phyloP scores from a whole-genome alignment of 2,888 invertebrate genomes.

The Stenurella melanura region DNA sequence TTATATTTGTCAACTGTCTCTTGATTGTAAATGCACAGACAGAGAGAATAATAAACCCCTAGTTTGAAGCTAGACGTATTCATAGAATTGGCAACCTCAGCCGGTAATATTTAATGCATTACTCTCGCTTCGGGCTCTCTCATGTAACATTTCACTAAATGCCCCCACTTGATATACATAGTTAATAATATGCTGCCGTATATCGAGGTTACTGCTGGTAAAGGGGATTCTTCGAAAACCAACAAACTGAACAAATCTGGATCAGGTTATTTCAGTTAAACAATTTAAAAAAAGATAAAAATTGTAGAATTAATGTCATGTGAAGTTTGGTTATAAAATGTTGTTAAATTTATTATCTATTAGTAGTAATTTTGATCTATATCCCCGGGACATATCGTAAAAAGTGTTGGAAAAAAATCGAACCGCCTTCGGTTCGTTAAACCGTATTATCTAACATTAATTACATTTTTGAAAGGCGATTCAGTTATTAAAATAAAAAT shows the following conservation, averaged over 20 bases:
- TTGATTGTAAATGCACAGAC: constrained; percentile 31
- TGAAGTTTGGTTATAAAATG: no score
- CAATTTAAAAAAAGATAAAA: neutral
- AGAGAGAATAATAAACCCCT: constrained; percentile 24
- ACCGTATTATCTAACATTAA: no score
- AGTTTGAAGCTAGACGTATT: constrained; percentile 31
- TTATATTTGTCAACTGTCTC: constrained; percentile 28
- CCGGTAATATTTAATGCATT: constrained; percentile 32
- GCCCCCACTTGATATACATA: constrained; percentile 28
- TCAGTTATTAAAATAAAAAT: no score
- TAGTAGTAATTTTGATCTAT: no score
- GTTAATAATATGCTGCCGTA: constrained; percentile 22
- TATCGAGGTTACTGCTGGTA: neutral
- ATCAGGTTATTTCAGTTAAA: neutral
- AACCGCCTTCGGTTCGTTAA: no score
- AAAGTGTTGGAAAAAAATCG: no score
- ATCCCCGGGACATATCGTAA: no score
- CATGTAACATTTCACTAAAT: constrained; percentile 33
- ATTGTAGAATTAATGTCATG: no score
- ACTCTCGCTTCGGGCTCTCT: constrained; percentile 28
- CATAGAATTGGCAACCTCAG: constrained; percentile 30
- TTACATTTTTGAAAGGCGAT: no score
- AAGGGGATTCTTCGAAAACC: neutral
- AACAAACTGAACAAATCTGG: neutral
- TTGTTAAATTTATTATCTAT: no score